Conservation (phyloP, 2,888 invertebrate genomes). For the Cataglyphis rosenhaueri region DNA sequence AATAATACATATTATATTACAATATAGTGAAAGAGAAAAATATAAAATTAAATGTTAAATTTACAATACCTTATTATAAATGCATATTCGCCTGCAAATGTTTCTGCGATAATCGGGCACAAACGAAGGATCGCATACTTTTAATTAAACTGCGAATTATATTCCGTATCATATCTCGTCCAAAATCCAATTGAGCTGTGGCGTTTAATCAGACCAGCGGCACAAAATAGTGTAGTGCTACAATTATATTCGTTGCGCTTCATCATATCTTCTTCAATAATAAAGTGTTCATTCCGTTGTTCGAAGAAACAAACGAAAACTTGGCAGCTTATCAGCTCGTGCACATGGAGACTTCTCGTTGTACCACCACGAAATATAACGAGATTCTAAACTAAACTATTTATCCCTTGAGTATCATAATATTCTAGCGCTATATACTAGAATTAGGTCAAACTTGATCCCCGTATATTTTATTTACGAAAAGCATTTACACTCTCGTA, state of each 20-base stretch:
- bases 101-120: slow-evolving; percentile 35
- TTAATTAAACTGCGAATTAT: slow-evolving; percentile 66
- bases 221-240: slow-evolving; percentile 34
- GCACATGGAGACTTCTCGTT: slow-evolving; percentile 10
- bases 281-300: slow-evolving; percentile 23
- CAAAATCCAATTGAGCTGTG: slow-evolving; percentile 45
- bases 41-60: slow-evolving; percentile 3
- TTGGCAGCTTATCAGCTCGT: slow-evolving; percentile 35
- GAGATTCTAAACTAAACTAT: slow-evolving; percentile 23
- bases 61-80: slow-evolving; percentile 27
- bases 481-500: background rate
- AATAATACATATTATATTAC: background rate
- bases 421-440: background rate
- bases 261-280: slow-evolving; percentile 23
- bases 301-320: slow-evolving; percentile 24
- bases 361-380: slow-evolving; percentile 21
- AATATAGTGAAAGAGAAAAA: background rate
- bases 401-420: slow-evolving; percentile 20
- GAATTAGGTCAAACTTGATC: slow-evolving; percentile 20
- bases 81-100: background rate
- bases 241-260: slow-evolving; percentile 11
- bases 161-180: slow-evolving; percentile 42
- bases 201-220: slow-evolving; percentile 59
- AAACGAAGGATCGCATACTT: slow-evolving; percentile 33
- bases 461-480: slow-evolving; percentile 12